A percentile compares a stretch with the other conserved stretches of the same genome.
phyloP scores from a whole-genome alignment of 37 sponge, comb jelly and placozoan species.

The Corticium candelabrum region DNA sequence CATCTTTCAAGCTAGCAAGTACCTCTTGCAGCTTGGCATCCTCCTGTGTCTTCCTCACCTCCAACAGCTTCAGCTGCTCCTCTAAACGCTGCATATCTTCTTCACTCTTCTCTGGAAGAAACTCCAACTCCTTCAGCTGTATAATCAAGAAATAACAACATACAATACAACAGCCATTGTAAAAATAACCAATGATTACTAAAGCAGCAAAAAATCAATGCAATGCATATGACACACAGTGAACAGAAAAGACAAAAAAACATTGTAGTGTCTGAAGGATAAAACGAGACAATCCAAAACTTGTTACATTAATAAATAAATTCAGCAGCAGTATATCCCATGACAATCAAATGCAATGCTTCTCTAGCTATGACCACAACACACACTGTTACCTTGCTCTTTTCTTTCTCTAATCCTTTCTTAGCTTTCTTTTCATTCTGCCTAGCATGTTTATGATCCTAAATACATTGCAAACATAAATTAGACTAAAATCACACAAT shows the following conservation, averaged over 20 bases:
- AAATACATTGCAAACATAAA: too few relatives aligned
- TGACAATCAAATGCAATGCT: too few relatives aligned
- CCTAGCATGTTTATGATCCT: constrained; percentile 77
- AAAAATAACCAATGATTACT: background rate
- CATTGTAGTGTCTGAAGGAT: too few relatives aligned
- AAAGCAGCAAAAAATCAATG: background rate
- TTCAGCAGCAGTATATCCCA: too few relatives aligned
- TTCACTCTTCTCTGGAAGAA: constrained; percentile 52
- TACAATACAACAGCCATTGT: constrained; percentile 3
- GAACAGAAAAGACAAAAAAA: too few relatives aligned
- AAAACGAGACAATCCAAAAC: too few relatives aligned
- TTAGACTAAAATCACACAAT: too few relatives aligned
- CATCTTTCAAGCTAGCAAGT: constrained; percentile 52
- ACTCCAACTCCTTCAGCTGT: constrained; percentile 39
- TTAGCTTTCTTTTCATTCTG: constrained; percentile 49
- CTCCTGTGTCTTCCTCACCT: constrained; percentile 7
- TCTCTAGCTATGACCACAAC: too few relatives aligned
- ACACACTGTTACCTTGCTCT: constrained; percentile 42
- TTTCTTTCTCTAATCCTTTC: constrained; percentile 73
- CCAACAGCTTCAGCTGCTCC: constrained; percentile 39
- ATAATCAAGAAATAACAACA: too few relatives aligned
- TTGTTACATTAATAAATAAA: too few relatives aligned
- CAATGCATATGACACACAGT: background rate
- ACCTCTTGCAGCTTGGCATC: background rate
- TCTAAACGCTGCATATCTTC: constrained; percentile 51